A percentile compares a stretch with the other conserved stretches of the same genome.
Conservation (phyloP, 2,797 vertebrate species). For the Diplodus puntazzo region DNA sequence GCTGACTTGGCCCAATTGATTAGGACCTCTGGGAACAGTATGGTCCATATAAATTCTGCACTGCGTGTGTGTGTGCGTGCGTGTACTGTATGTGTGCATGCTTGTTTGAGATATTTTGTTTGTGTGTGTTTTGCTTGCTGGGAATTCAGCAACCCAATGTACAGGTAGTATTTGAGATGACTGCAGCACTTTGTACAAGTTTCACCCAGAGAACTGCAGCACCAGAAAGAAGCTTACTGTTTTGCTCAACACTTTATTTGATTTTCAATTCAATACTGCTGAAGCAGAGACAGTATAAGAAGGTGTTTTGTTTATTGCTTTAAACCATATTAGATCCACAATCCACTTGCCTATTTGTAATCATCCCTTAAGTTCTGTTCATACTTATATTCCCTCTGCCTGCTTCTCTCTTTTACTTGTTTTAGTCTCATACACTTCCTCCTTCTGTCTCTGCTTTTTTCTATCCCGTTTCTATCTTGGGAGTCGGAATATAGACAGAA, state of each 20-base stretch:
- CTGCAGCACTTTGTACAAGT: slow-evolving; percentile 72
- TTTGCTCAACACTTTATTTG: slow-evolving; percentile 22
- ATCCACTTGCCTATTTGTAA: slow-evolving; percentile 1
- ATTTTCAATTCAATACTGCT: slow-evolving; percentile 11
- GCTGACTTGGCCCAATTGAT: slow-evolving; percentile 76
- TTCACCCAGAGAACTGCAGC: slow-evolving; percentile 54
- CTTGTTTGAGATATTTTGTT: slow-evolving; percentile 29
- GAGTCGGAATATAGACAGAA: slow-evolving; percentile 60
- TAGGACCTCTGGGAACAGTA: slow-evolving; percentile 65
- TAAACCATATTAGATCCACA: slow-evolving; percentile 5
- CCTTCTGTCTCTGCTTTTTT: slow-evolving; percentile 26
- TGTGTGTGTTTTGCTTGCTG: slow-evolving; percentile 47
- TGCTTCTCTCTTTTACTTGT: slow-evolving; percentile 28
- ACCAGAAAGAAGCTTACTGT: slow-evolving; percentile 30
- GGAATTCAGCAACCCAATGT: slow-evolving; percentile 52
- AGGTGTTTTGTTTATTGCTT: slow-evolving; percentile 4
- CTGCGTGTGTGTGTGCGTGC: slow-evolving; percentile 31
- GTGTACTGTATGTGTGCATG: slow-evolving; percentile 6
- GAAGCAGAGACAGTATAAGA: neutral
- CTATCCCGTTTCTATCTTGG: slow-evolving; percentile 44
- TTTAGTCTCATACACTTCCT: slow-evolving; percentile 35
- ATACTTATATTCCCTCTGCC: slow-evolving; percentile 17
- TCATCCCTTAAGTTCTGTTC: slow-evolving; percentile 26
- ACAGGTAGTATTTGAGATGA: slow-evolving; percentile 68
- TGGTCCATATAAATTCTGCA: slow-evolving; percentile 61